Conservation (phyloP, 2,888 invertebrate genomes). For the Hecatera dysodea region DNA sequence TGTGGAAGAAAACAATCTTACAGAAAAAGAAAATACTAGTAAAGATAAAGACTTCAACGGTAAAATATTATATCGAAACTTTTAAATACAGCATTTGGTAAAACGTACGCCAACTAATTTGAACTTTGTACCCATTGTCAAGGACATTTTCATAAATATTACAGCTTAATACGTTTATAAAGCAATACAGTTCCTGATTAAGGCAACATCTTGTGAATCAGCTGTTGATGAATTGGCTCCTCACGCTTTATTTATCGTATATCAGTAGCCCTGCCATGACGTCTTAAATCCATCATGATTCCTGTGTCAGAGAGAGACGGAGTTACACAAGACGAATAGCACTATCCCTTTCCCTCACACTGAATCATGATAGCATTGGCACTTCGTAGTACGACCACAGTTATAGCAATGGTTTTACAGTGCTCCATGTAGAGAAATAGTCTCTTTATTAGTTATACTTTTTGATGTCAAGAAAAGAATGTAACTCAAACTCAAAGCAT, state of each 20-base stretch:
- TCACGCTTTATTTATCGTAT: not conserved
- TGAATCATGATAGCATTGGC: no score
- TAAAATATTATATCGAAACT: no score
- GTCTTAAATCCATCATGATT: no score
- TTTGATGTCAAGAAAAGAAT: no score
- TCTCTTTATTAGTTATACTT: no score
- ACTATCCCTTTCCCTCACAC: no score
- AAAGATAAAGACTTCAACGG: not conserved
- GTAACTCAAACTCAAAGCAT: no score
- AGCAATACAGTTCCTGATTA: not conserved
- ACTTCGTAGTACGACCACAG: no score
- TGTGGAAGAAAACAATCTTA: not conserved
- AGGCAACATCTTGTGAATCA: conserved; percentile 2
- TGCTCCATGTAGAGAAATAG: not conserved
- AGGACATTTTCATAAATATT: not conserved
- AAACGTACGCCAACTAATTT: not conserved
- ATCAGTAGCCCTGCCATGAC: no score
- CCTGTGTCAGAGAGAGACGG: no score
- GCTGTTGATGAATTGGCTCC: conserved; percentile 14
- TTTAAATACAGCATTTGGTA: not conserved
- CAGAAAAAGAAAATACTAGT: not conserved
- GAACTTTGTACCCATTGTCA: not conserved
- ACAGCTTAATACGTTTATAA: not conserved
- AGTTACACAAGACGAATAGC: no score
- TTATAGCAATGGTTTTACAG: not conserved